Evolutionary conservation across 2,888 invertebrate genomes (phyloP).

Genomic region (Dendrolimus pini): DNA sequence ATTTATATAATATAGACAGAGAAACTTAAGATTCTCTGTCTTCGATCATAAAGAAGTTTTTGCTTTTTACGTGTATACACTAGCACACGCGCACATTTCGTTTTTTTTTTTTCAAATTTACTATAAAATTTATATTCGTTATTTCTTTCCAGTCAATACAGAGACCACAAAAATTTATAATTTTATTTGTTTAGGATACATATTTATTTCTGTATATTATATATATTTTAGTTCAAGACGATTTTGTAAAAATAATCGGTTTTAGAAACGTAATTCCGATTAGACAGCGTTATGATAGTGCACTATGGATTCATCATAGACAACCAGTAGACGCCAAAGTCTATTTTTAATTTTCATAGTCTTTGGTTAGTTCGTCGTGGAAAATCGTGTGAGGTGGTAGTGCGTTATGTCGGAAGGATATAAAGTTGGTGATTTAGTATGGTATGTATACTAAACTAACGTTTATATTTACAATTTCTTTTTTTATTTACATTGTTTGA

Average conservation of each 20-base stretch:
- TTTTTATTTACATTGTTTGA: constrained; percentile 37
- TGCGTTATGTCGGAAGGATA: constrained; percentile 58
- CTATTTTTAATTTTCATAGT: constrained; percentile 26
- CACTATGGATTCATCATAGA: constrained; percentile 27
- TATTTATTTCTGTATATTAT: background rate
- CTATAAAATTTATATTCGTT: too few relatives aligned
- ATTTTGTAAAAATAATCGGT: too few relatives aligned
- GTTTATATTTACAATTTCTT: constrained; percentile 28
- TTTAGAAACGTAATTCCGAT: too few relatives aligned
- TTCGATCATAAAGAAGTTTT: too few relatives aligned
- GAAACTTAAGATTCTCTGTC: too few relatives aligned
- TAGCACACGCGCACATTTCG: too few relatives aligned
- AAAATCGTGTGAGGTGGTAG: constrained; percentile 39
- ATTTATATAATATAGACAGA: too few relatives aligned
- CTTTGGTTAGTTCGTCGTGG: constrained; percentile 65
- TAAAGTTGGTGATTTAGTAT: constrained; percentile 75
- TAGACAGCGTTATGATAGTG: background rate
- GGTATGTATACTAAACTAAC: constrained; percentile 52
- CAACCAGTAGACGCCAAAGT: constrained; percentile 14
- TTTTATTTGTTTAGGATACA: background rate
- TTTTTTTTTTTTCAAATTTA: too few relatives aligned
- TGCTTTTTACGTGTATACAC: too few relatives aligned
- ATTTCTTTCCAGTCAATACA: too few relatives aligned
- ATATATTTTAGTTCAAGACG: background rate
- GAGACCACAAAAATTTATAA: background rate